Base-by-base conservation (phyloP, 1,140 invertebrate genomes). In the Streblospio benedicti region DNA sequence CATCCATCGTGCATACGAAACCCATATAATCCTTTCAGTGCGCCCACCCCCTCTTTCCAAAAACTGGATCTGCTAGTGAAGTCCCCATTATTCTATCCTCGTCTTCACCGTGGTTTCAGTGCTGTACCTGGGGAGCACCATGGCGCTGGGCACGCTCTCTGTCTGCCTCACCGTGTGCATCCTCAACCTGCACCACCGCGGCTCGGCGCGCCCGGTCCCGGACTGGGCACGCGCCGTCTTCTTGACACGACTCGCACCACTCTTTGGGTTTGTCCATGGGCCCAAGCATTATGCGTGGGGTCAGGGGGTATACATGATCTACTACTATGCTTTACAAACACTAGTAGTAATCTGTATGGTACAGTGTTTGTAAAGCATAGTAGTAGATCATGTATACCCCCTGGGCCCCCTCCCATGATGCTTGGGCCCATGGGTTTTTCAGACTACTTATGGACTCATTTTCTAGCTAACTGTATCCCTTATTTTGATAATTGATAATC, bases 51-150 rank as follows among this genome's bases (percentile, higher is more conserved):
- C 9, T 9, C n/a, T 9, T n/a, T 9, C 35, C n/a, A n/a, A 38
- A 9, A 38, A 38, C n/a, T 9, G 35, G 9, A n/a, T 9, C 35
- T 38, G n/a, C 35, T 38, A 9, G n/a, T 38, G 9, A 38, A 9
- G 9, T 9, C 35, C 35, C 35, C 9, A 9, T 9, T 9, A 38
- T 9, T 9, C n/a, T 9, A 38, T 38, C n/a, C 35, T 38, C 35
- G 35, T 38, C 35, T 9, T 38, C n/a, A n/a, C n/a, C 35, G 35
- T n/a, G 9, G n/a, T 65, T 82, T 64, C 82, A 97, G 93, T 93
- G 77, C 97, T 96, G 63, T 99, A 98, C 83, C 98, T 99, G 83
- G 96, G 96, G 80, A 97, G 92, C 82, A 97, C 98, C 80, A 99
- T 98, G 96, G 94, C 98, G 80, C 96, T 99, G 93, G 94, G 98